Percentiles rank a stretch among this genome's conserved stretches.
Evolutionary conservation across 1,140 invertebrate species (phyloP).

Genomic region (Myzus persicae): DNA sequence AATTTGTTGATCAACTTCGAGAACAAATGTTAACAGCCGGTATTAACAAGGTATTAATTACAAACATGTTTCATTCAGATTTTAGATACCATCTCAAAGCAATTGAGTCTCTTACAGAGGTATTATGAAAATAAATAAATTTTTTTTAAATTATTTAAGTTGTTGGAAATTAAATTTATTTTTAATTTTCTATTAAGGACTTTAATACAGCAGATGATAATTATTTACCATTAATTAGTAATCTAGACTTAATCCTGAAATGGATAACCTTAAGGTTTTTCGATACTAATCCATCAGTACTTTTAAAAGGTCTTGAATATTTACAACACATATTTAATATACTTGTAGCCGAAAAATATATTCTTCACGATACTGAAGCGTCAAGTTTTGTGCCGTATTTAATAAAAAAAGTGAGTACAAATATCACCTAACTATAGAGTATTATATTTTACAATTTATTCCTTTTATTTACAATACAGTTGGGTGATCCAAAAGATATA

Average conservation of each 20-base stretch:
- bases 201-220: constrained; percentile 71
- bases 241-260: constrained; percentile 94
- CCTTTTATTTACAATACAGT: constrained; percentile 67
- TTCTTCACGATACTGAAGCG: constrained; percentile 89
- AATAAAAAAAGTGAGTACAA: constrained; percentile 77
- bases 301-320: constrained; percentile 94
- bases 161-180: background rate
- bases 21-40: constrained; percentile 89
- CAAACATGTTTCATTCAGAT: constrained; percentile 94
- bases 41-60: constrained; percentile 84
- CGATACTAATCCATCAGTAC: constrained; percentile 97
- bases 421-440: background rate
- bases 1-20: constrained; percentile 91
- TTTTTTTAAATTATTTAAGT: background rate
- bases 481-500: constrained; percentile 95
- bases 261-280: constrained; percentile 97
- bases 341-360: constrained; percentile 82
- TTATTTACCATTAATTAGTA: constrained; percentile 81
- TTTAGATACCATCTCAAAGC: constrained; percentile 97
- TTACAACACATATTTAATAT: constrained; percentile 82
- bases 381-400: constrained; percentile 94
- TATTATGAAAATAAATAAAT: constrained; percentile 62
- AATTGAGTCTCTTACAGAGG: constrained; percentile 86
- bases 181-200: background rate
- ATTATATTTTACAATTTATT: constrained; percentile 6